Percentiles rank a stretch among this genome's conserved stretches.
These are phyloP conservation scores for Resseliella maxima DNA, from an alignment of 2,888 invertebrate genomes.

Conservation along the genomic window DNA sequence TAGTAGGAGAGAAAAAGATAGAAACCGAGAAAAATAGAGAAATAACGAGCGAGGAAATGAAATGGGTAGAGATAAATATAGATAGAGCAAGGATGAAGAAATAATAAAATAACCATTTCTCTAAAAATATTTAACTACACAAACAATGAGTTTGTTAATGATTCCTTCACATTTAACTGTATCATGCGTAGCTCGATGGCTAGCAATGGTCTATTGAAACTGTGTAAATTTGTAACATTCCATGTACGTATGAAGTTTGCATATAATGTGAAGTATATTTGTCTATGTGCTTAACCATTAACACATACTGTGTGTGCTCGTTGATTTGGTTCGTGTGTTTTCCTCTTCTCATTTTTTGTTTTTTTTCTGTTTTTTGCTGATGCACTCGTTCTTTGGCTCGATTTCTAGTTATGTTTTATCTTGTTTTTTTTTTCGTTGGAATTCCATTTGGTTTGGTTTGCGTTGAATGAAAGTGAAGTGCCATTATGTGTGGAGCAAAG, in stretches of 20 bases:
- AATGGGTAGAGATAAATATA: background rate
- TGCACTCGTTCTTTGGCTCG: background rate
- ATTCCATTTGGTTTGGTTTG: background rate
- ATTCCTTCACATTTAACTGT: background rate
- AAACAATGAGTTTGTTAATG: background rate
- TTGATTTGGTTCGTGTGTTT: background rate
- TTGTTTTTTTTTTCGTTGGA: background rate
- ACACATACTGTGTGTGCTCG: background rate
- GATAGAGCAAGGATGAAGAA: background rate
- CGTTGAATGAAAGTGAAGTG: constrained; percentile 1
- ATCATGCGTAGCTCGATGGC: background rate
- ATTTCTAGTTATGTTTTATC: background rate
- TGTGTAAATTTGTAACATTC: background rate
- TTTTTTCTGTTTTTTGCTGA: background rate
- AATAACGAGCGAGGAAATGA: too few species aligned
- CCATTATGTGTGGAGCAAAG: background rate
- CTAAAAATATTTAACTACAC: constrained; percentile 9
- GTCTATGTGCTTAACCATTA: constrained; percentile 28
- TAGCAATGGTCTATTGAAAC: background rate
- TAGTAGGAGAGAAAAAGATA: too few species aligned
- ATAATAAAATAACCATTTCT: background rate
- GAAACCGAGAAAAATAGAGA: too few species aligned
- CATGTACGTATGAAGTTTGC: background rate
- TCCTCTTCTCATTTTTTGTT: background rate
- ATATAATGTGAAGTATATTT: background rate